Evolutionary conservation across 2,888 invertebrate genomes (phyloP).

Genomic region (Lasioglossum lativentre): DNA sequence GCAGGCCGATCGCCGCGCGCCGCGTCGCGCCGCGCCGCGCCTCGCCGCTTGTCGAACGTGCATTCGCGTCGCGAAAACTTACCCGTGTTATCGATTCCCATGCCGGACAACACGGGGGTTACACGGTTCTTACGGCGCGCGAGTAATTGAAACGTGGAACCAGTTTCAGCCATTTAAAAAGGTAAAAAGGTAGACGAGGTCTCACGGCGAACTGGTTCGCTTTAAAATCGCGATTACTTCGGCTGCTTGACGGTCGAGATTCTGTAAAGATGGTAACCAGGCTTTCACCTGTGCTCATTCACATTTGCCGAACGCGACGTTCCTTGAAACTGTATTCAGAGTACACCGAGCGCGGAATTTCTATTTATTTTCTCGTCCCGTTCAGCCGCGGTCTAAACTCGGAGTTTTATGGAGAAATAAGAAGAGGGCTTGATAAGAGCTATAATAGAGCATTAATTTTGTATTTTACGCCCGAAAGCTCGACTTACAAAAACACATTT

Average conservation of each 20-base stretch:
- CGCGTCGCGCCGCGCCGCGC: neutral
- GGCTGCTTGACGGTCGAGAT: neutral
- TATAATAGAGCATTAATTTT: neutral
- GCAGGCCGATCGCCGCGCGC: neutral
- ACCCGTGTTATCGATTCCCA: slow-evolving; percentile 34
- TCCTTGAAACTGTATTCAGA: neutral
- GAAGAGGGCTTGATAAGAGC: neutral
- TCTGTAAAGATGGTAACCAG: slow-evolving; percentile 16
- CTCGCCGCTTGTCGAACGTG: neutral
- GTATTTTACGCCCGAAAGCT: neutral
- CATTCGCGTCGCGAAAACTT: slow-evolving; percentile 10
- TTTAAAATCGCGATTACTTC: slow-evolving; percentile 33
- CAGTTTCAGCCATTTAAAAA: slow-evolving; percentile 19
- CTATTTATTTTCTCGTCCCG: neutral
- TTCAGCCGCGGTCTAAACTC: neutral
- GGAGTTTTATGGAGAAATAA: neutral
- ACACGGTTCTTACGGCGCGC: slow-evolving; percentile 25
- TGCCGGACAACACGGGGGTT: slow-evolving; percentile 13
- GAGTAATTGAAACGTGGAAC: slow-evolving; percentile 58
- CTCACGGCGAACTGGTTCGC: slow-evolving; percentile 50
- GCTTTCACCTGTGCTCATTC: slow-evolving; percentile 17
- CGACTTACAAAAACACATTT: neutral
- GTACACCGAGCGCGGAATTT: neutral
- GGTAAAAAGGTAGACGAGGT: slow-evolving; percentile 20
- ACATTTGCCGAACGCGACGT: neutral